Conservation (phyloP, 1,140 invertebrate genomes). For the Camponotus floridanus region DNA sequence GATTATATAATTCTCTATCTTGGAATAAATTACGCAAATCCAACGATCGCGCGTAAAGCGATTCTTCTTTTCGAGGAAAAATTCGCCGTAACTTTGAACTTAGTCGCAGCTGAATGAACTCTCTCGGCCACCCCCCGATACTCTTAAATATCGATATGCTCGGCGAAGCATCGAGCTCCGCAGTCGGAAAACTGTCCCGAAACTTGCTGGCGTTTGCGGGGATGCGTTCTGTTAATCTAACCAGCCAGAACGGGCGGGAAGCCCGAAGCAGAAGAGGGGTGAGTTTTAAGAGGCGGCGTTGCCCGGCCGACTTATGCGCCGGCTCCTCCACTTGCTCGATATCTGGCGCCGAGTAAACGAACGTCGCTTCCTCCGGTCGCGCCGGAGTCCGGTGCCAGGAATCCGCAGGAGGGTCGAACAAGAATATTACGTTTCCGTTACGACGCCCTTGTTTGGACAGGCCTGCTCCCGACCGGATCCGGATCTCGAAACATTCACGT, state of each 20-base stretch:
- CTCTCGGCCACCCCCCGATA: conserved; percentile 7
- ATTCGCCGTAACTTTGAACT: not conserved
- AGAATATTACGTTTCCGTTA: conserved; percentile 29
- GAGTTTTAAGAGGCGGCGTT: conserved; percentile 68
- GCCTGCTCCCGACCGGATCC: conserved; percentile 12
- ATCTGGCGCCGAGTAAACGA: conserved; percentile 9
- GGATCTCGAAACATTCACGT: conserved; percentile 29
- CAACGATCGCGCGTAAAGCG: conserved; percentile 20
- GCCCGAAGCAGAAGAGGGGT: conserved; percentile 14
- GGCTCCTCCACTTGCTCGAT: conserved; percentile 27
- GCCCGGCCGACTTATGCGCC: conserved; percentile 59
- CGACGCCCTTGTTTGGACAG: conserved; percentile 39
- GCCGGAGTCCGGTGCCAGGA: conserved; percentile 11
- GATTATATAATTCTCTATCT: not conserved
- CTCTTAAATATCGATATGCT: conserved; percentile 40
- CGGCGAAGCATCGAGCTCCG: conserved; percentile 61
- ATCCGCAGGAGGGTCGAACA: not conserved
- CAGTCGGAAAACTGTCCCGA: conserved; percentile 65
- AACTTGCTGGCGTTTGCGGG: conserved; percentile 69
- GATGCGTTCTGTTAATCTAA: conserved; percentile 75
- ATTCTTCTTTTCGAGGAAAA: conserved; percentile 17
- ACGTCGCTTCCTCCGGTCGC: not conserved
- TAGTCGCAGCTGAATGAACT: conserved; percentile 3
- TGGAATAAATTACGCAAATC: conserved; percentile 38
- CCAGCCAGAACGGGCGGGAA: not conserved